These are phyloP conservation scores for Chymomyza costata DNA, from an alignment of 1,140 invertebrate species.

Conservation along the genomic window DNA sequence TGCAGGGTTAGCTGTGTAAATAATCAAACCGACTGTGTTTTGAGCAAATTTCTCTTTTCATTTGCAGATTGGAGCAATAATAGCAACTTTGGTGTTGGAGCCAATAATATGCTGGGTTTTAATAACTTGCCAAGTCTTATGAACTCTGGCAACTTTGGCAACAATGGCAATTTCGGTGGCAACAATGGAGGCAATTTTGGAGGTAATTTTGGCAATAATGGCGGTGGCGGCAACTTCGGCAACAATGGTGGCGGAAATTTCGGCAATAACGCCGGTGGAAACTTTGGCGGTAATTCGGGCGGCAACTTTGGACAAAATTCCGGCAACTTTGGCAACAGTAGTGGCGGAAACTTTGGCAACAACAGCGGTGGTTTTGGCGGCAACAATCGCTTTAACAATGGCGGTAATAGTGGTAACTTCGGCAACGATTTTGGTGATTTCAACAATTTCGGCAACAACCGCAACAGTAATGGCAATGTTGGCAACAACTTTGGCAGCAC, in stretches of 20 bases:
- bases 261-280: conserved; percentile 26
- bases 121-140: conserved; percentile 64
- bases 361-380: conserved; percentile 43
- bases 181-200: conserved; percentile 1
- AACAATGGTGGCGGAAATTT: conserved; percentile 31
- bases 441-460: conserved; percentile 54
- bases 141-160: conserved; percentile 73
- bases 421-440: conserved; percentile 60
- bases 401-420: conserved; percentile 40
- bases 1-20: too few relatives aligned
- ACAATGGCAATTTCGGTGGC: conserved; percentile 13
- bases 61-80: conserved; percentile 64
- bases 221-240: conserved; percentile 1
- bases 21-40: too few relatives aligned
- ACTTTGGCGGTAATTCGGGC: conserved; percentile 8
- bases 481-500: conserved; percentile 41
- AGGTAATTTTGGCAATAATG: conserved; percentile 1
- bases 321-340: conserved; percentile 19
- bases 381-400: conserved; percentile 48
- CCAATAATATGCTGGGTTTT: conserved; percentile 68
- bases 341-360: conserved; percentile 18
- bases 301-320: too few relatives aligned
- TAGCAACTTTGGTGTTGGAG: conserved; percentile 59
- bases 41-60: too few relatives aligned
- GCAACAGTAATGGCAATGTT: conserved; percentile 33